Conservation (phyloP, 2,888 invertebrate species). For the Yponomeuta plumbellus region DNA sequence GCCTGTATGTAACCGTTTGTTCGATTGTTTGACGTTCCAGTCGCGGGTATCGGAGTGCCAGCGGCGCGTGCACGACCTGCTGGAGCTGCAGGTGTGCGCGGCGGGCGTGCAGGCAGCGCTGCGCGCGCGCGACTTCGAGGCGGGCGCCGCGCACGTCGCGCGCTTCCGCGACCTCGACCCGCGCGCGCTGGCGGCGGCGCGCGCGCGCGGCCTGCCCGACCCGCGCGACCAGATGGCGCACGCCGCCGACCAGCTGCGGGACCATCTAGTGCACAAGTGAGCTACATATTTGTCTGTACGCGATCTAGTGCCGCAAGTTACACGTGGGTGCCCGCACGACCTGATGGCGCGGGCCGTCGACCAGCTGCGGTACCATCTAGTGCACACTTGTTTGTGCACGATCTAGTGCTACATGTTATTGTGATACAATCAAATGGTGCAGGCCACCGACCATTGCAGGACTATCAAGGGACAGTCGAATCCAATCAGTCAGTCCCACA, state of each 20-base stretch:
- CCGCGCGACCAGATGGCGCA: constrained; percentile 54
- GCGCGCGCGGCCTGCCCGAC: constrained; percentile 60
- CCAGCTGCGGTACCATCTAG: constrained; percentile 56
- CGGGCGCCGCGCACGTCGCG: constrained; percentile 95
- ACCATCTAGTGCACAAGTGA: constrained; percentile 56
- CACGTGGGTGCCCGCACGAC: constrained; percentile 38
- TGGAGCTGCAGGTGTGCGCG: constrained; percentile 96
- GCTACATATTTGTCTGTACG: constrained; percentile 15
- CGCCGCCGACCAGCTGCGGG: constrained; percentile 56
- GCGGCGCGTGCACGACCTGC: constrained; percentile 93
- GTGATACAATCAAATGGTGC: too few species aligned
- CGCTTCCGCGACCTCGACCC: constrained; percentile 96
- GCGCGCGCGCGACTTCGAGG: constrained; percentile 96
- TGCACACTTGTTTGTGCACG: constrained; percentile 30
- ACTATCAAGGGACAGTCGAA: too few species aligned
- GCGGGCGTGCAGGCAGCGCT: constrained; percentile 98
- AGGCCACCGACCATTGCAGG: too few species aligned
- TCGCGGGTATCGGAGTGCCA: constrained; percentile 96
- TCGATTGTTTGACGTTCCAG: constrained; percentile 50
- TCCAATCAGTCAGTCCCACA: too few species aligned
- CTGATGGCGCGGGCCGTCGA: constrained; percentile 57
- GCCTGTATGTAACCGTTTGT: too few species aligned
- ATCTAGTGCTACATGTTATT: too few species aligned
- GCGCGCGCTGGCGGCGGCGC: constrained; percentile 77
- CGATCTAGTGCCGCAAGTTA: neutral